Evolutionary conservation across 2,797 vertebrate genomes (phyloP).

Genomic region (Labeo calbasu): DNA sequence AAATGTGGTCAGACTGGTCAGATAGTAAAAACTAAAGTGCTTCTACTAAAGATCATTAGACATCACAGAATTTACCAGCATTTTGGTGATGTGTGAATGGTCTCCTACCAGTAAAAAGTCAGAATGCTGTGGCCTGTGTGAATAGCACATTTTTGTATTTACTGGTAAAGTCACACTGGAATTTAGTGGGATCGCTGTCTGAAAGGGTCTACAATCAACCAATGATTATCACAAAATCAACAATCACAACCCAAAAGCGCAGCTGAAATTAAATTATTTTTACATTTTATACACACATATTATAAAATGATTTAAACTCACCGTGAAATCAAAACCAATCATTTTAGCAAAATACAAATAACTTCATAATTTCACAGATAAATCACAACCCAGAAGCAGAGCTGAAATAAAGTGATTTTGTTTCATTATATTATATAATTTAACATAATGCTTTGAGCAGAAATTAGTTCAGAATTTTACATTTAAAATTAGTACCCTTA

Average conservation of each 20-base stretch:
- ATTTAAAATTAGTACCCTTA: neutral
- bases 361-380: neutral
- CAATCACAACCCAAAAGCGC: neutral
- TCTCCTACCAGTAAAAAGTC: no score
- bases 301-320: neutral
- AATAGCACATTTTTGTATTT: no score
- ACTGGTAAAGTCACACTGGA: no score
- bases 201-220: neutral
- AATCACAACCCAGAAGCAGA: neutral
- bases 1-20: no score
- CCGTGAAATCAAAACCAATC: no score
- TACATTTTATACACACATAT: no score
- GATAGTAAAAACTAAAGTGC: no score
- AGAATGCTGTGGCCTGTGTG: no score
- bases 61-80: no score
- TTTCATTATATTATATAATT: neutral
- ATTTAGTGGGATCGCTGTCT: no score
- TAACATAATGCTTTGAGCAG: neutral
- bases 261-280: neutral
- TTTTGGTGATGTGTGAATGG: no score
- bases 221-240: neutral
- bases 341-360: neutral
- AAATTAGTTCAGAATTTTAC: neutral
- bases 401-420: neutral
- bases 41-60: no score